Base-by-base conservation (phyloP, 2,888 invertebrate genomes). In the Rapana venosa region DNA sequence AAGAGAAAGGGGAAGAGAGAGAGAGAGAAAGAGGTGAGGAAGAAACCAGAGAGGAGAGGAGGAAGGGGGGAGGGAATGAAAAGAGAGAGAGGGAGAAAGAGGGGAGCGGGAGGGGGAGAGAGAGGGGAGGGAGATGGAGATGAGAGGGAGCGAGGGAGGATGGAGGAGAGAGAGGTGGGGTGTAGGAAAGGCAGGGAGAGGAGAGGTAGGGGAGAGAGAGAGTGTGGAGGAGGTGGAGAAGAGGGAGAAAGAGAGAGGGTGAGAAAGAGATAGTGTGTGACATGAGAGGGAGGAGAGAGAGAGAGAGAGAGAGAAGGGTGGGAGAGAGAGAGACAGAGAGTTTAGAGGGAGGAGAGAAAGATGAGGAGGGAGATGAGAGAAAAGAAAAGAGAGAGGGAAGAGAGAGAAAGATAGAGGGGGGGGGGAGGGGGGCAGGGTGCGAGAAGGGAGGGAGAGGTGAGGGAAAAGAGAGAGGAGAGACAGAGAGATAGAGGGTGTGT, bases 101-200 rank as follows among this genome's bases (percentile, higher is more conserved):
- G 66, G 13, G n/a, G 20, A 66, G 66, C 2, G 66, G 13, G 66
- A 66, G 66, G n/a, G 66, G 2, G 20, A 66, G 66, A 66, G 66
- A 66, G 66, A 66, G 66, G 13, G 20, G 13, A 13, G 66, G 13
- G 66, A 66, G 20, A 66, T 2, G 13, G 66, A 66, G 66, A 66
- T n/a, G 20, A 66, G 66, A 66, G 66, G 13, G 66, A 66, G 66
- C 2, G 66, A 66, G 20, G 13, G 66, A 66, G 66, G n/a, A n/a
- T 22, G 22, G 5, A 5, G 5, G 70, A 22, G 70, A 70, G 11
- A 22, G 11, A 22, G 5, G 26, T 13, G 26, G 70, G 26, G 22
- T 22, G 70, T n/a, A n/a, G n/a, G n/a, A 74, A n/a, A 30, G 74
- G n/a, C n/a, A 74, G 74, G n/a, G n/a, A 74, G 74, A 74, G 74